Percentiles rank a stretch among this genome's conserved stretches.
Evolutionary conservation across 2,113 vertebrate genomes (phyloP).

Genomic region (Pholis gunnellus): DNA sequence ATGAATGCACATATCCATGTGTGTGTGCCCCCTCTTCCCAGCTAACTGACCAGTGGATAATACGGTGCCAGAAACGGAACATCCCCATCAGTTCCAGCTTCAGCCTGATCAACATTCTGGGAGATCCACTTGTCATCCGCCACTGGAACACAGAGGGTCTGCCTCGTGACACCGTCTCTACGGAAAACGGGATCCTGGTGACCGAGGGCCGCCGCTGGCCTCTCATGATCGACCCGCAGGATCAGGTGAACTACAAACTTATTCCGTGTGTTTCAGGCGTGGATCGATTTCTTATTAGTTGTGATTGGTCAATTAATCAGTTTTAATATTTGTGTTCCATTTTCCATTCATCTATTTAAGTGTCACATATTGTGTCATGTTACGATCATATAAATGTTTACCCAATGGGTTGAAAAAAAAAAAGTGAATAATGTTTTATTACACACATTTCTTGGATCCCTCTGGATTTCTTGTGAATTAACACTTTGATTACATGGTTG

Average conservation of each 20-base stretch:
- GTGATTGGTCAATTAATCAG: background rate
- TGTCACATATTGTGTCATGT: background rate
- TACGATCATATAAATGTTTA: too few species aligned
- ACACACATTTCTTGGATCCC: background rate
- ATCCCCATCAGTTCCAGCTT: conserved; percentile 88
- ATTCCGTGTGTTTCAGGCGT: background rate
- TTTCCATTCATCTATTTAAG: background rate
- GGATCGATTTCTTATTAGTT: background rate
- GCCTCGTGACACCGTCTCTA: conserved; percentile 87
- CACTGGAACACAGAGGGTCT: conserved; percentile 90
- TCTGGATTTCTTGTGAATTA: background rate
- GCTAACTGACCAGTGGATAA: conserved; percentile 88
- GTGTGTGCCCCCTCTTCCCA: conserved; percentile 53
- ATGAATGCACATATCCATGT: background rate
- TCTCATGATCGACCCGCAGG: conserved; percentile 92
- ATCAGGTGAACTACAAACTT: conserved; percentile 81
- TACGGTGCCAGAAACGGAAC: conserved; percentile 82
- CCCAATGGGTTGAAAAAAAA: background rate
- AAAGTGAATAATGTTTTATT: background rate
- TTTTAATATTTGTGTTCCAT: background rate
- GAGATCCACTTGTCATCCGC: conserved; percentile 87
- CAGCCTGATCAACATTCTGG: conserved; percentile 87
- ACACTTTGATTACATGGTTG: background rate
- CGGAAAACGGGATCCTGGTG: conserved; percentile 90
- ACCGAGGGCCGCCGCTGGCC: conserved; percentile 88